Conservation (phyloP, 2,888 invertebrate species). For the Pammene fasciana region DNA sequence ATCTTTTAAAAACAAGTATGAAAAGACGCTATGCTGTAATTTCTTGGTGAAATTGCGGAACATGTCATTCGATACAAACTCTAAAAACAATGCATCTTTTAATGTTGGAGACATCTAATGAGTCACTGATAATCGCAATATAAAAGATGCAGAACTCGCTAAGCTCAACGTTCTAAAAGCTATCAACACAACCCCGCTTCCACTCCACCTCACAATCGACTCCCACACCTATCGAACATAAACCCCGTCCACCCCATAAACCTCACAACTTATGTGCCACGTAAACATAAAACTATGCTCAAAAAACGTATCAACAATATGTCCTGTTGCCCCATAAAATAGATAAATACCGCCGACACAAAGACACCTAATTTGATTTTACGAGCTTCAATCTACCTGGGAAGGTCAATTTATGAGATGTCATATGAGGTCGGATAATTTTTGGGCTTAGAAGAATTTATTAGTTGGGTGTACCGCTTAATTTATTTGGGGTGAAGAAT, state of each 20-base stretch:
- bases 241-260: conserved; percentile 47
- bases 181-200: conserved; percentile 24
- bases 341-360: conserved; percentile 62
- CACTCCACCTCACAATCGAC: conserved; percentile 29
- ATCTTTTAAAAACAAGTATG: too few relatives aligned
- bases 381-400: conserved; percentile 63
- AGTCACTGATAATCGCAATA: too few relatives aligned
- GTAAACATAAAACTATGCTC: conserved; percentile 45
- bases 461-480: conserved; percentile 55
- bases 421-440: conserved; percentile 61
- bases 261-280: conserved; percentile 44
- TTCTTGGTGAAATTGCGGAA: too few relatives aligned
- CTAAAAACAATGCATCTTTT: too few relatives aligned
- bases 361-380: conserved; percentile 70
- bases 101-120: too few relatives aligned
- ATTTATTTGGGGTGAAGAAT: conserved; percentile 29
- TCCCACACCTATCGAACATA: conserved; percentile 28
- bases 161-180: neutral
- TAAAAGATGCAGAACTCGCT: too few relatives aligned
- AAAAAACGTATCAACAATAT: conserved; percentile 56
- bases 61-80: too few relatives aligned
- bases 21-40: too few relatives aligned
- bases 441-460: conserved; percentile 64
- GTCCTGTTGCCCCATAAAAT: conserved; percentile 55
- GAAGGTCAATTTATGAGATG: conserved; percentile 69